phyloP scores from a whole-genome alignment of 2,113 vertebrate species.

The Burhinus oedicnemus region DNA sequence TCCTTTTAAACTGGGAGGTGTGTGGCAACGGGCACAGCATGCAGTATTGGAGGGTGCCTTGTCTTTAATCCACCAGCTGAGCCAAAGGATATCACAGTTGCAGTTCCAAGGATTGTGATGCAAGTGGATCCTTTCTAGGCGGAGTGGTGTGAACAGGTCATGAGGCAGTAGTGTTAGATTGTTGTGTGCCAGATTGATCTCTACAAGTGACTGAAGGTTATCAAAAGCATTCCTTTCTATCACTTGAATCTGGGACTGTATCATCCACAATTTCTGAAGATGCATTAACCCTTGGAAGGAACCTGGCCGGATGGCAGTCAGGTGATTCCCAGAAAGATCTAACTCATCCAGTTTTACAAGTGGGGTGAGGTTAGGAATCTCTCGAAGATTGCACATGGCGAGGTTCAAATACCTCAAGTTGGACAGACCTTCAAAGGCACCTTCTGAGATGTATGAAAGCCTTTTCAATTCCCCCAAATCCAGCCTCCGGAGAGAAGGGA shows the following conservation, averaged over 20 bases:
- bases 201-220: constrained; percentile 96
- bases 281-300: constrained; percentile 98
- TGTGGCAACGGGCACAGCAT: constrained; percentile 96
- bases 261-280: constrained; percentile 99
- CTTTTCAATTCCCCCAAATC: constrained; percentile 97
- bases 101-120: constrained; percentile 99
- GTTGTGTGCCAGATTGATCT: constrained; percentile 98
- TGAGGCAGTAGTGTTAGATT: constrained; percentile 97
- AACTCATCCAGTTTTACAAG: constrained; percentile 95
- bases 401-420: constrained; percentile 99
- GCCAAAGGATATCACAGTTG: constrained; percentile 98
- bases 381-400: constrained; percentile 99
- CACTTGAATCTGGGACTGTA: constrained; percentile 97
- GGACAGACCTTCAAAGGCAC: constrained; percentile 98
- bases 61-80: constrained; percentile 99
- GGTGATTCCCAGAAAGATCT: constrained; percentile 98
- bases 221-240: constrained; percentile 98
- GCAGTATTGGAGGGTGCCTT: constrained; percentile 97
- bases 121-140: constrained; percentile 94
- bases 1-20: constrained; percentile 90
- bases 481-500: constrained; percentile 92
- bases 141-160: constrained; percentile 97
- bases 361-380: constrained; percentile 97
- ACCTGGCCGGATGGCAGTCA: constrained; percentile 90
- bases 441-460: constrained; percentile 98